These are phyloP conservation scores for Piscicola geometra DNA, from an alignment of 2,888 invertebrate species.

Conservation along the genomic window DNA sequence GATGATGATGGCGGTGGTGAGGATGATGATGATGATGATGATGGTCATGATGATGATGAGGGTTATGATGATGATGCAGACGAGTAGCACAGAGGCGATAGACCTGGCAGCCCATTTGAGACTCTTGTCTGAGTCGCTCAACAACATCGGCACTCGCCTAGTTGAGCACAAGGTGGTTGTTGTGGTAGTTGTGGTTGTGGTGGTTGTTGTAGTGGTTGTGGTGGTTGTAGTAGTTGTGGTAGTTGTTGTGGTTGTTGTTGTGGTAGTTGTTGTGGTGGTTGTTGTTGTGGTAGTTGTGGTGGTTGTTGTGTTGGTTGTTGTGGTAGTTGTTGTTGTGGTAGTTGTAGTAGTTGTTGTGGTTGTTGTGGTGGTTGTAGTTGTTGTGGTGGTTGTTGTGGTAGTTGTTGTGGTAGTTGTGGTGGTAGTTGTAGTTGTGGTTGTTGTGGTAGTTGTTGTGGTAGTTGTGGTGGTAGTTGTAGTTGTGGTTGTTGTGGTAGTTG, in stretches of 20 bases:
- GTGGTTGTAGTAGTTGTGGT: not conserved
- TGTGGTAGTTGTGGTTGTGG: not conserved
- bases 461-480: no score
- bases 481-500: no score
- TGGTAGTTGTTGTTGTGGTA: no score
- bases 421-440: no score
- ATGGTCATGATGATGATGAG: constrained; percentile 2
- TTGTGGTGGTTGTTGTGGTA: no score
- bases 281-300: no score
- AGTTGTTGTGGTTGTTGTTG: not conserved
- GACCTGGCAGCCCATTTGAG: constrained; percentile 89
- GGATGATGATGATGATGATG: not conserved
- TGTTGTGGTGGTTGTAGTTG: no score
- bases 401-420: no score
- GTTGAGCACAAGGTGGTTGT: constrained; percentile 77
- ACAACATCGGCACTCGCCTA: constrained; percentile 83
- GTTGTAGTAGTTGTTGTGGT: no score
- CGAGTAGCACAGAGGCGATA: constrained; percentile 53
- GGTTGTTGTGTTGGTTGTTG: no score
- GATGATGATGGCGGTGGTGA: not conserved
- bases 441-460: no score
- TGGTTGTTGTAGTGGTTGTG: not conserved
- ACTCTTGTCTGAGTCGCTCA: constrained; percentile 83
- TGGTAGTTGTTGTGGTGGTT: not conserved
- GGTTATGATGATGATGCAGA: constrained; percentile 10